These are phyloP conservation scores for Rhinella marina DNA, from an alignment of 2,797 vertebrate species.

Conservation along the genomic window DNA sequence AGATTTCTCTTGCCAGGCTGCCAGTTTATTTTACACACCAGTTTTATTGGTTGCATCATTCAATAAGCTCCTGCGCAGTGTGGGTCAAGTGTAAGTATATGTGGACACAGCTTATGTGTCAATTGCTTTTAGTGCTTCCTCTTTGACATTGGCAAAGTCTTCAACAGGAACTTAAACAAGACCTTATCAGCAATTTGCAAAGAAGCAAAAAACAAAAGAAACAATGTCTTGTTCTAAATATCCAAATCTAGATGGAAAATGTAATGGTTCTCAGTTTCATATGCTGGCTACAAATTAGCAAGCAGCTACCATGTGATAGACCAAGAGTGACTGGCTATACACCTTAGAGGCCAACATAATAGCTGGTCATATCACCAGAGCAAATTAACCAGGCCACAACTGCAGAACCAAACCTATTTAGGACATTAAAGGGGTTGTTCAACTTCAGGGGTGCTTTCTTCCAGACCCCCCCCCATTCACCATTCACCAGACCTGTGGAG, in stretches of 20 bases:
- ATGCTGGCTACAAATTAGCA: not conserved
- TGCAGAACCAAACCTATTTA: no score
- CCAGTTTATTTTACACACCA: not conserved
- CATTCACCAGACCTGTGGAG: no score
- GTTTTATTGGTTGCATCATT: conserved; percentile 12
- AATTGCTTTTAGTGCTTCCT: conserved; percentile 51
- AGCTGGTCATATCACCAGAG: no score
- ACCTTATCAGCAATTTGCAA: conserved; percentile 41
- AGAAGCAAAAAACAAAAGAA: conserved; percentile 1
- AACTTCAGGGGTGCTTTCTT: no score
- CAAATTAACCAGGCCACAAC: no score
- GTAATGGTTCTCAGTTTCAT: not conserved
- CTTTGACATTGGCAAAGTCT: conserved; percentile 41
- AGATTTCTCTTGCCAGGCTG: not conserved
- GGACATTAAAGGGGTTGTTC: no score
- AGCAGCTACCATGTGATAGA: not conserved
- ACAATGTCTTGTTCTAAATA: conserved; percentile 1
- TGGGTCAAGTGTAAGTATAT: conserved; percentile 14
- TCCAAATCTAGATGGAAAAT: not conserved
- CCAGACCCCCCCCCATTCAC: no score
- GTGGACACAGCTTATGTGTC: conserved; percentile 43
- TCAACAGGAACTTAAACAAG: conserved; percentile 50
- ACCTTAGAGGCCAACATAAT: not conserved
- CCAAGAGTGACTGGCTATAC: not conserved
- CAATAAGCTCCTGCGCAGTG: not conserved